phyloP scores from a whole-genome alignment of 2,113 vertebrate genomes.

The Nansenia antarctica region DNA sequence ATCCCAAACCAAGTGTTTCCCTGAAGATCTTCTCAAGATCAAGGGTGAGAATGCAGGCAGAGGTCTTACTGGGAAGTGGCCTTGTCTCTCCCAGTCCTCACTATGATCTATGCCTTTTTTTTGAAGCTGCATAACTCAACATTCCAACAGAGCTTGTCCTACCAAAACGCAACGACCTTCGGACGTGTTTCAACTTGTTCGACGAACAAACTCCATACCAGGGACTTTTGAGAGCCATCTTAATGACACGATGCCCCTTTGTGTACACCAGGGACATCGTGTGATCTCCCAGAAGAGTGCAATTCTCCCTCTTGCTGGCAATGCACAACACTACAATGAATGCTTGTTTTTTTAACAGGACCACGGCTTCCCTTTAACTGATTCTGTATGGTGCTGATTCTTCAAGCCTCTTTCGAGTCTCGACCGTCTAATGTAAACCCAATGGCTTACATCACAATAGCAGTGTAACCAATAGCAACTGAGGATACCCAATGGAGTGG shows the following conservation, averaged over 20 bases:
- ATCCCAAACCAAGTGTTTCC: not conserved
- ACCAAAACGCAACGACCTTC: slow-evolving; percentile 20
- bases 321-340: slow-evolving; percentile 16
- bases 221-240: no score
- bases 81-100: slow-evolving; percentile 29
- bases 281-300: slow-evolving; percentile 9
- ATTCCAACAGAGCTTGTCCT: slow-evolving; percentile 16
- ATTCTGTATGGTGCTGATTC: slow-evolving; percentile 33
- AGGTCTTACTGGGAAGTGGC: slow-evolving; percentile 28
- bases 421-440: not conserved
- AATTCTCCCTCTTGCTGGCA: slow-evolving; percentile 4
- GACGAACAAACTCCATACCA: not conserved
- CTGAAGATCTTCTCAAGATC: slow-evolving; percentile 2
- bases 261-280: slow-evolving; percentile 16
- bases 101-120: slow-evolving; percentile 29
- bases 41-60: not conserved
- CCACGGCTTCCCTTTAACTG: slow-evolving; percentile 25
- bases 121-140: not conserved
- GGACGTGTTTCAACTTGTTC: slow-evolving; percentile 16
- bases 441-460: slow-evolving; percentile 11
- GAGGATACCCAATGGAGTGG: not conserved
- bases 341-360: slow-evolving; percentile 9
- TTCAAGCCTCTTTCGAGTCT: slow-evolving; percentile 19
- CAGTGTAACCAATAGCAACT: slow-evolving; percentile 5
- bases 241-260: slow-evolving; percentile 17